phyloP scores from a whole-genome alignment of 2,888 invertebrate genomes.

The Taphrorychus bicolor region DNA sequence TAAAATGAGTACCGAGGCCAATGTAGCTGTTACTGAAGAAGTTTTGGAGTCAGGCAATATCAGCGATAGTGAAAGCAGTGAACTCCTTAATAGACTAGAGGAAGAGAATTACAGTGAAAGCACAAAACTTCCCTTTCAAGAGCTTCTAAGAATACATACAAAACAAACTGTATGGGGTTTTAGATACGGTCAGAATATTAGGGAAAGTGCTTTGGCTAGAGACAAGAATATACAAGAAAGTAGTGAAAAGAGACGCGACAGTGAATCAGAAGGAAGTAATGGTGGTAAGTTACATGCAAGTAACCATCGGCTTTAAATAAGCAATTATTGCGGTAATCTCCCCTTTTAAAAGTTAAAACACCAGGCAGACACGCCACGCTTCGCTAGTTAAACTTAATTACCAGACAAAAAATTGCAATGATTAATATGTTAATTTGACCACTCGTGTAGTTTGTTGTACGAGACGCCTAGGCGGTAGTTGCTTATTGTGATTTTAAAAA shows the following conservation, averaged over 20 bases:
- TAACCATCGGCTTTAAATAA: neutral
- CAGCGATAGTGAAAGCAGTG: slow-evolving; percentile 25
- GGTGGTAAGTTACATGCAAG: slow-evolving; percentile 9
- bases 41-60: slow-evolving; percentile 6
- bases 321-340: neutral
- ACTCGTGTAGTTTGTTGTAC: slow-evolving; percentile 1
- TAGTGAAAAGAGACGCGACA: slow-evolving; percentile 31
- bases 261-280: slow-evolving; percentile 26
- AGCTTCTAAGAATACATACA: slow-evolving; percentile 51
- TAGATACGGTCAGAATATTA: slow-evolving; percentile 52
- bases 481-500: neutral
- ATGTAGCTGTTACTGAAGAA: slow-evolving; percentile 4
- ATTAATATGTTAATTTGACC: neutral
- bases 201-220: slow-evolving; percentile 46
- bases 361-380: neutral
- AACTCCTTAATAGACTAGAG: slow-evolving; percentile 32
- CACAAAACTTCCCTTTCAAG: slow-evolving; percentile 49
- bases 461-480: neutral
- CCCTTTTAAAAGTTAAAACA: neutral
- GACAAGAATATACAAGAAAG: slow-evolving; percentile 47
- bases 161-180: slow-evolving; percentile 54
- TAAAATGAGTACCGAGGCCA: slow-evolving; percentile 34
- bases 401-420: neutral
- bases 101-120: slow-evolving; percentile 46
- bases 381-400: neutral